These are phyloP conservation scores for Helogale parvula DNA, from an alignment of 2,113 vertebrate genomes.

Conservation along the genomic window DNA sequence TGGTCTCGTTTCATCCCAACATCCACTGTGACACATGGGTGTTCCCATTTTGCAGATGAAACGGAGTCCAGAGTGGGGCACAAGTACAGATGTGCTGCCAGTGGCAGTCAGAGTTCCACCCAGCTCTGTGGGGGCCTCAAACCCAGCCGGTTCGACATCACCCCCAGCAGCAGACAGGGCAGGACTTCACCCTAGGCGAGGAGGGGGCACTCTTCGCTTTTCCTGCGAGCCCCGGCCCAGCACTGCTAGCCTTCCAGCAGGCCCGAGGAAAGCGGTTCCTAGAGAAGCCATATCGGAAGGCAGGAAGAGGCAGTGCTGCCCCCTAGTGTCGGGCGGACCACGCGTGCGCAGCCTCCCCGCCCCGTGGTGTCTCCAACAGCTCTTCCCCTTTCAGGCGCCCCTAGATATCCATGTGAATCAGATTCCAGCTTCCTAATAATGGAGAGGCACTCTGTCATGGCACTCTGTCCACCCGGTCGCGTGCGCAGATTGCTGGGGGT, in stretches of 20 bases:
- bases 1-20: background rate
- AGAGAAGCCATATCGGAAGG: background rate
- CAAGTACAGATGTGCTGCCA: background rate
- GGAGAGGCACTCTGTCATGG: background rate
- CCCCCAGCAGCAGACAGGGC: background rate
- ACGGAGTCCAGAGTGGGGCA: background rate
- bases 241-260: background rate
- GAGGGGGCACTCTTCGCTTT: rapidly evolving
- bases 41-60: conserved; percentile 12
- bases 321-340: background rate
- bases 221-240: background rate
- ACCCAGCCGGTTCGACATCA: background rate
- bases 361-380: rapidly evolving
- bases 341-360: background rate
- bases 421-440: background rate
- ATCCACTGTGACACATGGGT: background rate
- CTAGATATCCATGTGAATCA: background rate
- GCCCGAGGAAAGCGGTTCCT: background rate
- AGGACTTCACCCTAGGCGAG: background rate
- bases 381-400: background rate
- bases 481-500: background rate
- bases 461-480: background rate
- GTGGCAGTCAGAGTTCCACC: background rate
- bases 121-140: background rate
- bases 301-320: background rate